Evolutionary conservation across 2,888 invertebrate genomes (phyloP).

Genomic region (Dryococelus australis): DNA sequence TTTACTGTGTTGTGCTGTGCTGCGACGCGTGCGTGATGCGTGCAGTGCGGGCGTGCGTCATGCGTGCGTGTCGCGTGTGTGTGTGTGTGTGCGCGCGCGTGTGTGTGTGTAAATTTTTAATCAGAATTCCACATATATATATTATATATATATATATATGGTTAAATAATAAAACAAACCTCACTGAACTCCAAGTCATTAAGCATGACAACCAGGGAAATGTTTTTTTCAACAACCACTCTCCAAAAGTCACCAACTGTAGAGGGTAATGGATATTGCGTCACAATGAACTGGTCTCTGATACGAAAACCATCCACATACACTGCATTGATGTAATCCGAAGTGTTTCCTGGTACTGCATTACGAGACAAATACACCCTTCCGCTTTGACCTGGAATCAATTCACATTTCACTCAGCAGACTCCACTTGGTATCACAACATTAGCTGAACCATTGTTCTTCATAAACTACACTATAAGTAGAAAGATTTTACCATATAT

Average conservation of each 20-base stretch:
- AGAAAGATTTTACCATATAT: too few relatives aligned
- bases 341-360: slow-evolving; percentile 55
- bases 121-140: too few relatives aligned
- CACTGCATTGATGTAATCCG: slow-evolving; percentile 61
- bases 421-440: too few relatives aligned
- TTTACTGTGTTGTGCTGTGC: too few relatives aligned
- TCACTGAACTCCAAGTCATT: slow-evolving; percentile 50
- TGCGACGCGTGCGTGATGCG: too few relatives aligned
- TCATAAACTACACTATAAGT: too few relatives aligned
- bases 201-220: slow-evolving; percentile 57
- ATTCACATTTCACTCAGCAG: not conserved
- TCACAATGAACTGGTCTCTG: slow-evolving; percentile 58
- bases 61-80: too few relatives aligned
- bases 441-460: too few relatives aligned
- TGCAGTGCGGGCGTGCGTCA: too few relatives aligned
- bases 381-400: slow-evolving; percentile 48
- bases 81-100: too few relatives aligned
- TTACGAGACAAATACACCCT: slow-evolving; percentile 56
- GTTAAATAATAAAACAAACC: not conserved
- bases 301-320: slow-evolving; percentile 57
- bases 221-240: slow-evolving; percentile 56
- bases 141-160: too few relatives aligned
- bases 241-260: slow-evolving; percentile 62
- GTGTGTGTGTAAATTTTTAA: too few relatives aligned
- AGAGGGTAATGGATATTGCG: slow-evolving; percentile 59